phyloP scores from a whole-genome alignment of 2,888 invertebrate genomes.

The Eupithecia insigniata region DNA sequence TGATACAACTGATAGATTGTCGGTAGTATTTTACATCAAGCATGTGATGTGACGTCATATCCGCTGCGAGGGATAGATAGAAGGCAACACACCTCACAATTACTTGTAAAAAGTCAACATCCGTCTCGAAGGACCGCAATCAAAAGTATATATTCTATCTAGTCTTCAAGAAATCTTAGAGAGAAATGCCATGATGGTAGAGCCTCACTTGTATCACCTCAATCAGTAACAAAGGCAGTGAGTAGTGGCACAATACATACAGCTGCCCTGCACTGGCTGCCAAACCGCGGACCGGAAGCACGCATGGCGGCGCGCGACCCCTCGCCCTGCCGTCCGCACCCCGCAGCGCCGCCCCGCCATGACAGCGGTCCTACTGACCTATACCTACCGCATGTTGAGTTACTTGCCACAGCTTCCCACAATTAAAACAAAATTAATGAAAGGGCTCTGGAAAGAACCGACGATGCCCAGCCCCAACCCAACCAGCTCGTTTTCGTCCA shows the following conservation, averaged over 20 bases:
- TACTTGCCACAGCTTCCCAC: not conserved
- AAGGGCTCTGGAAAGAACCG: not conserved
- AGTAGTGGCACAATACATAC: slow-evolving; percentile 19
- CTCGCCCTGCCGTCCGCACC: slow-evolving; percentile 25
- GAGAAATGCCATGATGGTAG: not conserved
- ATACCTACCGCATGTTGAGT: not conserved
- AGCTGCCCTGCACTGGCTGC: slow-evolving; percentile 9
- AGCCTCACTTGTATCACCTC: not conserved
- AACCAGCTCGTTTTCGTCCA: rapidly evolving
- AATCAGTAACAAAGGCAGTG: not conserved
- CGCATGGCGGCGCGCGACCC: slow-evolving; percentile 55
- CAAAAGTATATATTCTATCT: not conserved
- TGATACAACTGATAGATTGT: no score
- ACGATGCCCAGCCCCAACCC: not conserved
- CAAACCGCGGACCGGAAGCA: slow-evolving; percentile 49
- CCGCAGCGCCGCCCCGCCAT: not conserved
- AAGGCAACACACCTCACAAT: not conserved
- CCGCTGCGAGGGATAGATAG: no score
- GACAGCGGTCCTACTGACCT: slow-evolving; percentile 3
- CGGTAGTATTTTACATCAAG: no score
- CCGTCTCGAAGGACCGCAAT: not conserved
- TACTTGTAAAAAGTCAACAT: not conserved
- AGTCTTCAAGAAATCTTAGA: not conserved
- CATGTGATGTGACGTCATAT: no score
- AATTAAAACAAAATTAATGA: not conserved